Base-by-base conservation (phyloP, 2,113 vertebrate species). In the Uria lomvia region DNA sequence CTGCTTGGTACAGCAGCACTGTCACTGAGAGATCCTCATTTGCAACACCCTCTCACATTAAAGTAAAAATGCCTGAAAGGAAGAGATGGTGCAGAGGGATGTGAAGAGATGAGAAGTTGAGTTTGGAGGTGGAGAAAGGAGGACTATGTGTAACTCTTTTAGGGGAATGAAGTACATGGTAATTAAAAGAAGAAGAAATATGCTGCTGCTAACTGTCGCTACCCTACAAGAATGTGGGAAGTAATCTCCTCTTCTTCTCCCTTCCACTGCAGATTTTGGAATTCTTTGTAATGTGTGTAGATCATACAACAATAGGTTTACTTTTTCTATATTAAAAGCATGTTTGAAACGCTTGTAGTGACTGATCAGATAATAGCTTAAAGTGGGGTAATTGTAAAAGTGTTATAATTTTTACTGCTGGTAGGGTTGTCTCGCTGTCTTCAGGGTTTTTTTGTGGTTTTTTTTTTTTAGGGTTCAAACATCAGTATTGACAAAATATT, bases 61-160 rank as follows among this genome's bases (percentile, higher is more conserved):
- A 17, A 60, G 43, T n/a, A 19, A 22, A 42, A 34, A 68, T 12
- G 1, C 26, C 87, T 79, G 40, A 34, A 47, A 36, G 24, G 40
- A 58, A 71, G 70, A 45, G n/a, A 7, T 26, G 22, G 11, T 11
- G 6, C 26, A 42, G 79, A 18, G 38, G 45, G 34, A 36, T 30
- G 23, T 23, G 74, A 47, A 24, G 59, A 23, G 71, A 14, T 30
- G 45, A 8, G 1, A 24, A 40, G 26, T 11, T 29, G 68, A 50
- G 55, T 42, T 70, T 80, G 68, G 50, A 73, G 18, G 9, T 53
- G 43, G 20, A 30, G 30, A 49, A 73, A 56, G 77, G 36, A 67
- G 34, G 19, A 8, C 17, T 36, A 2, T 15, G 27, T 0, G 2
- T 17, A 53, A 9, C 15, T n/a, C 23, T 2, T 40, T 30, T 22